These are phyloP conservation scores for Metaphire vulgaris DNA, from an alignment of 1,140 invertebrate genomes.

Conservation along the genomic window DNA sequence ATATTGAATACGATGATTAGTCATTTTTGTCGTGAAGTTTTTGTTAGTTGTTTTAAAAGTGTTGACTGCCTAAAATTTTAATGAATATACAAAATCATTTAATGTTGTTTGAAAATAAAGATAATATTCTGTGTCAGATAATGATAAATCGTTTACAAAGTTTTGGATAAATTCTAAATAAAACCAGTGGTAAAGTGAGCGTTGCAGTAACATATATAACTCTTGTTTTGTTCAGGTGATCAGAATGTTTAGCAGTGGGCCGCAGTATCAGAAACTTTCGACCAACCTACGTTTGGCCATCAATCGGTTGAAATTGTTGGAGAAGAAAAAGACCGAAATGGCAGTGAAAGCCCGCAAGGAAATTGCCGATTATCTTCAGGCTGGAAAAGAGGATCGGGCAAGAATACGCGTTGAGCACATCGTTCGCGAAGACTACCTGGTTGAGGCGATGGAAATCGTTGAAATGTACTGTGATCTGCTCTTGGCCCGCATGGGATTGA, in stretches of 20 bases:
- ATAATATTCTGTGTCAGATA: no score
- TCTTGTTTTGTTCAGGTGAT: no score
- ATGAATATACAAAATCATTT: no score
- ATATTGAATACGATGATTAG: no score
- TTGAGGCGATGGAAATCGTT: constrained; percentile 97
- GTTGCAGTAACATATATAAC: no score
- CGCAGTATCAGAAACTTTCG: constrained; percentile 69
- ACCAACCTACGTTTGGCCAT: constrained; percentile 87
- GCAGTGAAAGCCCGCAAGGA: constrained; percentile 91
- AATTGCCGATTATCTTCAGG: constrained; percentile 87
- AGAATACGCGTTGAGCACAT: constrained; percentile 97
- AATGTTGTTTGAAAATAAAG: no score
- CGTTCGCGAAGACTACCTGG: constrained; percentile 96
- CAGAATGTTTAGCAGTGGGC: constrained; percentile 27
- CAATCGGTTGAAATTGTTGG: constrained; percentile 85
- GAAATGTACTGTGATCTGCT: constrained; percentile 99
- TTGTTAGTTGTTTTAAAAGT: no score
- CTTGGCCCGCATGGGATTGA: constrained; percentile 90
- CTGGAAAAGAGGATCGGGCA: constrained; percentile 77
- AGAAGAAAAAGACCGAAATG: constrained; percentile 97
- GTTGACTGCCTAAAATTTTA: no score
- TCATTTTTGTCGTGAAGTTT: no score
- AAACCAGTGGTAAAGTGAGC: no score
- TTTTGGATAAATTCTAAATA: no score
- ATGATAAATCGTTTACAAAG: no score